Percentiles rank a stretch among this genome's conserved stretches.
Conservation (phyloP, 2,113 vertebrate genomes). For the Corythoichthys intestinalis region DNA sequence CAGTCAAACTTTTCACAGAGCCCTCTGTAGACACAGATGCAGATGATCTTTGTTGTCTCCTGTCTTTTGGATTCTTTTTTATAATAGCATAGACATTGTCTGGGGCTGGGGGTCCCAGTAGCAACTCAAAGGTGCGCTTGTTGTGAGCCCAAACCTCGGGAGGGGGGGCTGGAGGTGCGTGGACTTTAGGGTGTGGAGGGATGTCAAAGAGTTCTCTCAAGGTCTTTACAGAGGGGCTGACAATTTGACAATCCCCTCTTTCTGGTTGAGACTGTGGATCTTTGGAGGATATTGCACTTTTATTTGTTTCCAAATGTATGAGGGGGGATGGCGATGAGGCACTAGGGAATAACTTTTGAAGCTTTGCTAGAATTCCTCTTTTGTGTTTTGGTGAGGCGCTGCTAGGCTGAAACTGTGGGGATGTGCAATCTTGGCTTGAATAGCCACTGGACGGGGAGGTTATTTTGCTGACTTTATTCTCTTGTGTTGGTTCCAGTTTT, state of each 20-base stretch:
- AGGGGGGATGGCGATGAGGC: conserved; percentile 59
- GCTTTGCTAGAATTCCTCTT: conserved; percentile 72
- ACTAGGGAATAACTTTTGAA: conserved; percentile 70
- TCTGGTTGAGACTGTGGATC: conserved; percentile 37
- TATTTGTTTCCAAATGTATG: conserved; percentile 2
- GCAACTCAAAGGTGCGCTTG: conserved; percentile 61
- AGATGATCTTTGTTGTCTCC: conserved; percentile 53
- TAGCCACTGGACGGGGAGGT: conserved; percentile 86
- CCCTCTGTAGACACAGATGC: conserved; percentile 37
- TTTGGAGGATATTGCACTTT: conserved; percentile 47
- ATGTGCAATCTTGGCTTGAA: conserved; percentile 81
- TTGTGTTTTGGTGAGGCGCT: conserved; percentile 66
- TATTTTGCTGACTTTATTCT: conserved; percentile 59
- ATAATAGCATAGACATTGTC: conserved; percentile 35
- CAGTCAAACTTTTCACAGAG: conserved; percentile 32
- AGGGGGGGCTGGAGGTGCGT: conserved; percentile 84
- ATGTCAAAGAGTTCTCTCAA: conserved; percentile 76
- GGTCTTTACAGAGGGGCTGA: conserved; percentile 54
- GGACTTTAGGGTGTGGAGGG: conserved; percentile 84
- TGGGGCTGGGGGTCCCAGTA: conserved; percentile 59
- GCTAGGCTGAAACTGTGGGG: conserved; percentile 61
- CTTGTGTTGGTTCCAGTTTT: conserved; percentile 9
- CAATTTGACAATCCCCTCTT: conserved; percentile 5
- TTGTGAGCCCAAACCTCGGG: conserved; percentile 76
- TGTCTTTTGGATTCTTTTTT: conserved; percentile 67